Evolutionary conservation across 1,140 invertebrate genomes (phyloP).

Genomic region (Cydia splendana): DNA sequence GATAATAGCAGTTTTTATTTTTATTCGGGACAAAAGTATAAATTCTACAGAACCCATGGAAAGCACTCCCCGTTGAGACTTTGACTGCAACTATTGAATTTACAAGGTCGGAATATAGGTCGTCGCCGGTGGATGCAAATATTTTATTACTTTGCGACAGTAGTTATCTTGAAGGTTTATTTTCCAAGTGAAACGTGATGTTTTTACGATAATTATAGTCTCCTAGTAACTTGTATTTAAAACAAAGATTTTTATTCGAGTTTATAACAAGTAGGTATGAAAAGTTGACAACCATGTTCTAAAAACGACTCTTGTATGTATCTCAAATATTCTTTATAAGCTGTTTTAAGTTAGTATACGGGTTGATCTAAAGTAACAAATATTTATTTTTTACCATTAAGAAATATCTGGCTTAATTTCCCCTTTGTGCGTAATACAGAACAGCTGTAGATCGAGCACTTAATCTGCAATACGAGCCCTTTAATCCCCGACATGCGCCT

Average conservation of each 20-base stretch:
- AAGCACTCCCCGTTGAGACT: background rate
- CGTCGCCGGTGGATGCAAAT: background rate
- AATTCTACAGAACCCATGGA: background rate
- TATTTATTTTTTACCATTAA: background rate
- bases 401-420: background rate
- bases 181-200: background rate
- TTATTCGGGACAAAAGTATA: too few species aligned
- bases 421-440: background rate
- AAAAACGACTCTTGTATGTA: too few species aligned
- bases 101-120: background rate
- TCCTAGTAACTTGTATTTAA: too few species aligned
- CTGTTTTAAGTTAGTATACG: too few species aligned
- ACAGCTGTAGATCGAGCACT: background rate
- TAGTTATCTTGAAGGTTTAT: background rate
- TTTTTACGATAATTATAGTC: background rate
- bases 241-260: too few species aligned
- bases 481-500: background rate
- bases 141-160: background rate
- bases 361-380: too few species aligned
- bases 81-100: background rate
- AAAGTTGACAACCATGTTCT: too few species aligned
- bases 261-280: too few species aligned
- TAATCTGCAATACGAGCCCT: slow-evolving; percentile 1
- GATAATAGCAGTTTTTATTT: too few species aligned
- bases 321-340: too few species aligned